A percentile compares a stretch with the other conserved stretches of the same genome.
Conservation (phyloP, 2,113 vertebrate species). For the Heterochromis multidens region DNA sequence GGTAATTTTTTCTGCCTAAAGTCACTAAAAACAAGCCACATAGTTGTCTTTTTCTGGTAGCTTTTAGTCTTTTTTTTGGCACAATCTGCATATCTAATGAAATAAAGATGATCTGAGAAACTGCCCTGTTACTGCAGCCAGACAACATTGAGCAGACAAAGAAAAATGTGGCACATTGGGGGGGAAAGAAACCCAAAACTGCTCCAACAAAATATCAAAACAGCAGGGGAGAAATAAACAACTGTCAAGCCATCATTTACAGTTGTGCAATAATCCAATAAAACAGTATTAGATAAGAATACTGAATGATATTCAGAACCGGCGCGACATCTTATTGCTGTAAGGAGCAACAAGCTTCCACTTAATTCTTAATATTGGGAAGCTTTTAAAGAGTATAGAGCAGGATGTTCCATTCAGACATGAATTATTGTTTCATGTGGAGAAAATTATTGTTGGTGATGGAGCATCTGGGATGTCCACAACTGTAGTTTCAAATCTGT, state of each 20-base stretch:
- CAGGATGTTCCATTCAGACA: not conserved
- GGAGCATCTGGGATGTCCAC: not conserved
- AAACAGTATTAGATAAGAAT: not conserved
- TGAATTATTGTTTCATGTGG: not conserved
- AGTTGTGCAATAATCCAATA: not conserved
- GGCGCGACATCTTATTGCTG: not conserved
- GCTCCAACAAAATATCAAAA: not conserved
- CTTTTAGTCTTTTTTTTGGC: not conserved
- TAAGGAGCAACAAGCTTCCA: not conserved
- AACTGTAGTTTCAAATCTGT: not conserved
- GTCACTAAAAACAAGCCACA: too few relatives aligned
- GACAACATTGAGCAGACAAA: not conserved
- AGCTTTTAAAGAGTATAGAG: not conserved
- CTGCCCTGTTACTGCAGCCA: not conserved
- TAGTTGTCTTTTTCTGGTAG: too few relatives aligned
- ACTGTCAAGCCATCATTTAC: not conserved
- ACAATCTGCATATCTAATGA: not conserved
- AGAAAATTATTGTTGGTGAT: not conserved
- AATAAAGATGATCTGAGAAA: not conserved
- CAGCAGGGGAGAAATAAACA: not conserved
- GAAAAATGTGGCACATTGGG: not conserved
- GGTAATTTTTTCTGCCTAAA: too few relatives aligned
- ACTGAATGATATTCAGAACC: not conserved
- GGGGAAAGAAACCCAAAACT: fast-evolving
- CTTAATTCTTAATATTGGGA: not conserved